Base-by-base conservation (phyloP, 2,888 invertebrate genomes). In the Pteria penguin region DNA sequence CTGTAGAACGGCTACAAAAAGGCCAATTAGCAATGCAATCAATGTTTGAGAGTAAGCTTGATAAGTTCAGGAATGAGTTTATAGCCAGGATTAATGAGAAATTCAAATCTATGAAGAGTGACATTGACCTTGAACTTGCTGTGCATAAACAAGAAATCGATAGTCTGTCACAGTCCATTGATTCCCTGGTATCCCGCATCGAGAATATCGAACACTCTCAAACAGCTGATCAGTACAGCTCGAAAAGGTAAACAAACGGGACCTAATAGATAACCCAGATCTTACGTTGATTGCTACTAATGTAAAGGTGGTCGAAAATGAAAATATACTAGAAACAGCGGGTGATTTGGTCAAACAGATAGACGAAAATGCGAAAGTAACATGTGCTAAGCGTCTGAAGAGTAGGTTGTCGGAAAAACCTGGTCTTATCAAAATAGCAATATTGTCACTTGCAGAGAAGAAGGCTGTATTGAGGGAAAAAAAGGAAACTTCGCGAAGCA, bases 31-130 rank as follows among this genome's bases (percentile, higher is more conserved):
- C 22, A 58, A 14, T 58, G 5, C 58, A 26, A 4, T 58, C 58
- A 3, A 5, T 4, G 0, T n/a, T 63, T 2, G 62, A 63, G 31
- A 63, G 36, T 33, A 63, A 22, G 24, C 24, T 33, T 3, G 62
- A 63, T 33, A 63, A 32, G 33, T 63, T 63, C 24, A 4, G 32
- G 14, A 63, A 63, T 5, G 62, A 63, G 3, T 63, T 33, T n/a
- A 58, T 58, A 26, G 0, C 58, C 4, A 58, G 58, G 2, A 29
- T 61, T 1, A 32, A 61, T 29, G 62, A 63, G 2, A 63, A 63
- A 63, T 63, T 63, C 22, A 63, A 63, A 63, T 31, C 62, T 14
- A 32, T 63, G 32, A 33, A 32, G 24, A 32, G 32, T 32, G 62
- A 63, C 24, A 32, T 63, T 11, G 62, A 63, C 62, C 33, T 63